A percentile compares a stretch with the other conserved stretches of the same genome.
phyloP scores from a whole-genome alignment of 2,888 invertebrate species.

The Pandemis heparana region DNA sequence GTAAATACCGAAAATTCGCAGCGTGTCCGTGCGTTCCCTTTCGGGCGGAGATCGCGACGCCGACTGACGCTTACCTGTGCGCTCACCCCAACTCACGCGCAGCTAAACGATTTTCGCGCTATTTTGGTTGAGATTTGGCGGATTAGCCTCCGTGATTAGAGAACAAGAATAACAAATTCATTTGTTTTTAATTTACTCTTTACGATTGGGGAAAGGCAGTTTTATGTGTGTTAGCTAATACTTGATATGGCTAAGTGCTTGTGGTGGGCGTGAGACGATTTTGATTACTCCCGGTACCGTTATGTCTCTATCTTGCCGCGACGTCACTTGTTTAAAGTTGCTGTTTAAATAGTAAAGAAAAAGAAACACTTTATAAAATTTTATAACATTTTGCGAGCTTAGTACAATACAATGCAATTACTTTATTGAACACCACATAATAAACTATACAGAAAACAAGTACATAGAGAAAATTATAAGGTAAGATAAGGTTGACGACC shows the following conservation, averaged over 20 bases:
- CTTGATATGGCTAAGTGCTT: neutral
- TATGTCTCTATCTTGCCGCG: slow-evolving; percentile 30
- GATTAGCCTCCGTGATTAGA: slow-evolving; percentile 82
- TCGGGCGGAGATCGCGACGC: slow-evolving; percentile 80
- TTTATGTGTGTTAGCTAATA: slow-evolving; percentile 5
- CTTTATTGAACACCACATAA: too few relatives aligned
- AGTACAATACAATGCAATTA: too few relatives aligned
- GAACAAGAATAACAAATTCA: slow-evolving; percentile 32
- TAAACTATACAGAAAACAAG: too few relatives aligned
- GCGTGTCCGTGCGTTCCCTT: slow-evolving; percentile 78
- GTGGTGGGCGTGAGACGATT: slow-evolving; percentile 38
- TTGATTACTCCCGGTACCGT: slow-evolving; percentile 30
- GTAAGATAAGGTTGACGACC: too few relatives aligned
- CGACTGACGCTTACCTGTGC: slow-evolving; percentile 79
- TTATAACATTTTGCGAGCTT: neutral
- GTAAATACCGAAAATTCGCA: slow-evolving; percentile 74
- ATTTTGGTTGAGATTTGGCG: slow-evolving; percentile 84
- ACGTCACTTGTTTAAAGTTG: neutral
- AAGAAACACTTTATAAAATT: neutral
- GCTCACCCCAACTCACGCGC: slow-evolving; percentile 55
- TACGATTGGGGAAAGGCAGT: slow-evolving; percentile 1
- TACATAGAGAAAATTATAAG: too few relatives aligned
- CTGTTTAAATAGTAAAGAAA: neutral
- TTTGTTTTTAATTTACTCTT: slow-evolving; percentile 7
- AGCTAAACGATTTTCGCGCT: slow-evolving; percentile 82